These are phyloP conservation scores for Pachymerium ferrugineum DNA, from an alignment of 2,888 invertebrate genomes.

Conservation along the genomic window DNA sequence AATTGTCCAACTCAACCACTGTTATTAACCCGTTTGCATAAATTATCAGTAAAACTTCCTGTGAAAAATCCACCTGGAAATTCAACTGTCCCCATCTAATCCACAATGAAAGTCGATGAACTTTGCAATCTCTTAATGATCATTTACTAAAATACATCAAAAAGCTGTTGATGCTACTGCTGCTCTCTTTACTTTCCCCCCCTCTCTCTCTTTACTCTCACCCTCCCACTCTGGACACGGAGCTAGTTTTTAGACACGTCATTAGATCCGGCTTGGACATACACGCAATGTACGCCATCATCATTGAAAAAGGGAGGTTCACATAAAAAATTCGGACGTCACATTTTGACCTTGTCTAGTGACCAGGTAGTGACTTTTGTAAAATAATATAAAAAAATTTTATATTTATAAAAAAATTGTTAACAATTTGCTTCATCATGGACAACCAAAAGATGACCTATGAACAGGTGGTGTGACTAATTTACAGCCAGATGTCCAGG, in stretches of 20 bases:
- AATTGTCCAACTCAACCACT: background rate
- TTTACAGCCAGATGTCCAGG: slow-evolving; percentile 3
- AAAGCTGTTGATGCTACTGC: background rate
- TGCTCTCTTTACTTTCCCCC: background rate
- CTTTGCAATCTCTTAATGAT: slow-evolving; percentile 20
- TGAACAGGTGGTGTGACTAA: slow-evolving; percentile 9
- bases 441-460: background rate
- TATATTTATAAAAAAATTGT: background rate
- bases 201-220: no score
- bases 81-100: slow-evolving; percentile 14
- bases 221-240: background rate
- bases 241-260: slow-evolving; percentile 23
- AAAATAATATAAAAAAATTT: no score
- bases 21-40: slow-evolving; percentile 25
- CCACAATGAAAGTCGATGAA: slow-evolving; percentile 25
- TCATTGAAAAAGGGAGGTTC: no score
- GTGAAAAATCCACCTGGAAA: slow-evolving; percentile 12
- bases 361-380: no score
- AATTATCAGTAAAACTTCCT: slow-evolving; percentile 7
- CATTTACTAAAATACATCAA: slow-evolving; percentile 3
- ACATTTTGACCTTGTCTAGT: no score
- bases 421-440: background rate
- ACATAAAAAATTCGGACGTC: no score
- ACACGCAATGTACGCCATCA: slow-evolving; percentile 6
- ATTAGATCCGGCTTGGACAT: slow-evolving; percentile 23